These are phyloP conservation scores for Trematomus bernacchii DNA, from an alignment of 2,797 vertebrate species.

Conservation along the genomic window DNA sequence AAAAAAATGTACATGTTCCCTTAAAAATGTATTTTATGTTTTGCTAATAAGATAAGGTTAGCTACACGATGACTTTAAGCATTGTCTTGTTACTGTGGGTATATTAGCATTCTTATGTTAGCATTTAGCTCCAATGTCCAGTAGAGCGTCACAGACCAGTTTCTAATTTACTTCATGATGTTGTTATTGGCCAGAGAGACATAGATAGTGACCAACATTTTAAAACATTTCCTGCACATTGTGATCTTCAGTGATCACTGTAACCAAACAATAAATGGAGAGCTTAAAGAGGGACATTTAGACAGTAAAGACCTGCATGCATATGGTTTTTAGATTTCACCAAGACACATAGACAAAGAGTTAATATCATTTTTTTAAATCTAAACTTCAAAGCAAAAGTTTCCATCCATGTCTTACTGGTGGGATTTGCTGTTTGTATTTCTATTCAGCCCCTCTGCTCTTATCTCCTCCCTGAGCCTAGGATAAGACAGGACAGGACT, in stretches of 20 bases:
- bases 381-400: slow-evolving; percentile 35
- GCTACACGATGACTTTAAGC: background rate
- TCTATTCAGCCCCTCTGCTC: slow-evolving; percentile 47
- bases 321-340: background rate
- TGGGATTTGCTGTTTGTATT: slow-evolving; percentile 45
- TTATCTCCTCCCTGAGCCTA: slow-evolving; percentile 59
- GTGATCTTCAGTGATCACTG: background rate
- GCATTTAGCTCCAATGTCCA: too few species aligned
- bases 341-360: background rate
- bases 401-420: slow-evolving; percentile 25
- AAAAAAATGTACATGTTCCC: background rate
- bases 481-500: slow-evolving; percentile 66
- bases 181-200: background rate
- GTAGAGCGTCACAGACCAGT: background rate
- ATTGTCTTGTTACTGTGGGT: background rate
- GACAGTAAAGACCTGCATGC: background rate
- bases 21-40: background rate
- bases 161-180: background rate
- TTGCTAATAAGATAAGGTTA: background rate
- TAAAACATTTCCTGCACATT: background rate
- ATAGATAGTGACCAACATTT: background rate
- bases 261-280: background rate
- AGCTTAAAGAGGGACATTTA: background rate
- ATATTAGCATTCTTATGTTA: background rate
- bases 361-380: slow-evolving; percentile 30